Evolutionary conservation across 2,113 vertebrate species (phyloP), one percentile per base, ranked within the genome.

Genomic region (Tyrannus savana): DNA sequence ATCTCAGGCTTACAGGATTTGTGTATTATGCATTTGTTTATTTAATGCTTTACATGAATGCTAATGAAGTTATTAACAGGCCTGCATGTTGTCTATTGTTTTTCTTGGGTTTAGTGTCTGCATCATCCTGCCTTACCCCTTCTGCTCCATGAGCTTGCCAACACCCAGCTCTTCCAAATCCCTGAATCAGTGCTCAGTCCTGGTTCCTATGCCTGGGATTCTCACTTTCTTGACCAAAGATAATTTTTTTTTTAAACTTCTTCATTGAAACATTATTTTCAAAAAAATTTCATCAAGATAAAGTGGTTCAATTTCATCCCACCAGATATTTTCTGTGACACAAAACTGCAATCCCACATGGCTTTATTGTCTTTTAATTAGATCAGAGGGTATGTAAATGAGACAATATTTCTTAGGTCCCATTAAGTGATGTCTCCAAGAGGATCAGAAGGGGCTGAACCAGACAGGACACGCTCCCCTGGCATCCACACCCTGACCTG

Each of bases 31-130:
- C 78, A 76, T 83, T 95, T 95, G 94, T 95, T 96, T 93, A 87
- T 94, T 80, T 79, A 96, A 93, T 87, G 89, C 84, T 91, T 76
- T 96, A 95, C 50, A 58, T 69, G 94, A 96, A 96, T 96, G 95
- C 84, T 94, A 97, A 93, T 88, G 84, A 96, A 93, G 84, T 83
- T 96, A 93, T 93, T 95, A 96, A 50, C 84, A 96, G 63, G 72
- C 84, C 73, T 90, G 84, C 78, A 55, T 21, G 71, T 33, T 93
- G 74, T 25, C 94, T 87, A 68, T 89, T 94, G 77, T 91, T 93
- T 92, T 91, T 55, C 91, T 77, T 93, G 84, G 91, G 9, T 91
- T 93, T 76, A 92, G 55, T 53, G 62, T 37, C 89, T 87, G 69
- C 74, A 82, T 30, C 71, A 81, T 39, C 42, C 59, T 80, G 90